Evolutionary conservation across 1,140 invertebrate species (phyloP), one percentile per base, ranked within the genome.

Genomic region (Tetraneura akinire): DNA sequence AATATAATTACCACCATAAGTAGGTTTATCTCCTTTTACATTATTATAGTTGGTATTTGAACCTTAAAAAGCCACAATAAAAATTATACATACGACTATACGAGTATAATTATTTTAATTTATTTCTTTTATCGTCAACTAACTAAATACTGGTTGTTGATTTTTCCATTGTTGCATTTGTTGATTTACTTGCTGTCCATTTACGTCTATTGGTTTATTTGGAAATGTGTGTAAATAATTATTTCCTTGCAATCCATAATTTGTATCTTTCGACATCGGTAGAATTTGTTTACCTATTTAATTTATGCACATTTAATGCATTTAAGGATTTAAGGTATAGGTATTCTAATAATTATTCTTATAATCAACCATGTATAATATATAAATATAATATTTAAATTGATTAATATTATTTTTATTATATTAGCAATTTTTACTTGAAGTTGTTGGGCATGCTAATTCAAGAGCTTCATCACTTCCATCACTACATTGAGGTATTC

Each of bases 401-500:
- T 37, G 32, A n/a, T 64, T 37, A 18, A 16, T 62, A 26, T 32
- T 32, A 29, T 16, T 57, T 60, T n/a, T 37, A n/a, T n/a, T n/a
- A n/a, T n/a, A n/a, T n/a, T n/a, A n/a, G 11, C 45, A n/a, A 45
- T 66, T 68, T 37, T 82, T 80, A 82, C 82, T 78, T 18, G 51
- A 68, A 81, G 81, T 80, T 26, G 83, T 81, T 11, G 92, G 93
- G 86, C 93, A 95, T 32, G 89, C 89, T 78, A 96, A 88, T 85
- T 95, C 93, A 16, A 90, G 88, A 66, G 92, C 93, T 86, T 96
- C 95, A 84, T 96, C 95, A 85, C 93, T 95, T 80, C 91, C 94
- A 88, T 98, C 96, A 4, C 92, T 88, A 87, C 96, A 98, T 85
- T 98, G 95, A 14, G 93, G 91, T 80, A 97, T 94, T 42, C 95